Conservation (phyloP, 2,113 vertebrate genomes). For the Diglossa brunneiventris region DNA sequence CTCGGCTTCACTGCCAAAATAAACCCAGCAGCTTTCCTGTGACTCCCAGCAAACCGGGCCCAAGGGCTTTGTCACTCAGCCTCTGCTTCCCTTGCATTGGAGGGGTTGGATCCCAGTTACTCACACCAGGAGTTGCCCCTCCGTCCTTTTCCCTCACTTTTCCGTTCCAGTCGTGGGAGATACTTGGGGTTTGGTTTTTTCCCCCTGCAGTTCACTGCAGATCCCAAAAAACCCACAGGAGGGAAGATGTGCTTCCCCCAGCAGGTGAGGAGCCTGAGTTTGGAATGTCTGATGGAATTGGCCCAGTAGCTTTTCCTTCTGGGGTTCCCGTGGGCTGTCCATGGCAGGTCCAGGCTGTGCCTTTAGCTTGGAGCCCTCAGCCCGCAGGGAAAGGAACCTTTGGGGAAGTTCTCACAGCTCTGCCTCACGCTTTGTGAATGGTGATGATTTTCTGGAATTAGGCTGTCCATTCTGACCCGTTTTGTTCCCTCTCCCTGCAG, state of each 20-base stretch:
- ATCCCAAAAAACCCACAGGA: slow-evolving; percentile 95
- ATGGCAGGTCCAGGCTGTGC: background rate
- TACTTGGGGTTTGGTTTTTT: background rate
- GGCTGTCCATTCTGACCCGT: background rate
- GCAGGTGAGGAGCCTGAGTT: slow-evolving; percentile 72
- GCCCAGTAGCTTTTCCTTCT: background rate
- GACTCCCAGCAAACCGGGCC: background rate
- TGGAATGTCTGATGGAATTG: background rate
- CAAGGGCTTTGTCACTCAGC: background rate
- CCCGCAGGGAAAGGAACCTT: accelerated
- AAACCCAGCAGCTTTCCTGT: too few relatives aligned
- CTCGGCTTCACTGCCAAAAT: background rate
- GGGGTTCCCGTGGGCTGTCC: accelerated
- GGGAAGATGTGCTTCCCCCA: slow-evolving; percentile 94
- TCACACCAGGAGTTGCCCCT: background rate
- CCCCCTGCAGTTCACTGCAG: slow-evolving; percentile 84
- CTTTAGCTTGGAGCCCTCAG: accelerated
- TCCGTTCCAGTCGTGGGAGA: background rate
- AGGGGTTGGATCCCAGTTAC: background rate
- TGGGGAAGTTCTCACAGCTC: background rate
- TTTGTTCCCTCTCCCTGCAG: slow-evolving; percentile 57
- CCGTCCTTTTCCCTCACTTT: too few relatives aligned
- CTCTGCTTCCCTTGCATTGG: background rate
- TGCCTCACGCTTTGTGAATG: accelerated
- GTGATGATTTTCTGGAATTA: accelerated